Percentiles rank a stretch among this genome's conserved stretches.
phyloP scores from a whole-genome alignment of 2,113 vertebrate genomes.

The Benthochromis sp. region DNA sequence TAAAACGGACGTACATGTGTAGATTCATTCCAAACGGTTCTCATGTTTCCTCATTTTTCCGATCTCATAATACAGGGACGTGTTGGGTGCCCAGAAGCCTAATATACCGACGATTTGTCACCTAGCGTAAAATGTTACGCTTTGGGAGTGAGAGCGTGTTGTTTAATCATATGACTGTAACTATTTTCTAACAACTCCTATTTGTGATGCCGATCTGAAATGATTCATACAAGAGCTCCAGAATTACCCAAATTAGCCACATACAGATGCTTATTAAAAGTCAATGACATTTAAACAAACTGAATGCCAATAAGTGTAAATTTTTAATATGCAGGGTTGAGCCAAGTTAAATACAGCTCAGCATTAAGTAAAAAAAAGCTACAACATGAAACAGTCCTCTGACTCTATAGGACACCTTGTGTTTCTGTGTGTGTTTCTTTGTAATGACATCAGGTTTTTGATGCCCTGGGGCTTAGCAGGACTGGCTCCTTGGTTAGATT shows the following conservation, averaged over 20 bases:
- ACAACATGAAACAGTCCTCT: neutral
- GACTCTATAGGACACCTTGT: neutral
- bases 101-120: fast-evolving
- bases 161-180: neutral
- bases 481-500: neutral
- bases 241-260: neutral
- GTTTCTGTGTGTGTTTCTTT: neutral
- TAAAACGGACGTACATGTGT: neutral
- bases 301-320: neutral
- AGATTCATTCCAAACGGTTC: neutral
- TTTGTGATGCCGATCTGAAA: fast-evolving
- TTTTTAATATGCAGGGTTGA: neutral
- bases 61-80: fast-evolving
- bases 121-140: fast-evolving
- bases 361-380: neutral
- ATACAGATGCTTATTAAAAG: neutral
- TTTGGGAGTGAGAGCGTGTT: neutral
- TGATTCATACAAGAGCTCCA: neutral
- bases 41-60: neutral
- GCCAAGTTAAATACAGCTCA: neutral
- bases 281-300: neutral
- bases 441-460: neutral
- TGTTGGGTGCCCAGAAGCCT: fast-evolving
- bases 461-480: neutral
- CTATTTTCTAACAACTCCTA: neutral